Percentiles rank a stretch among this genome's conserved stretches.
These are phyloP conservation scores for Oxytorus armatus DNA, from an alignment of 2,888 invertebrate species.

Conservation along the genomic window DNA sequence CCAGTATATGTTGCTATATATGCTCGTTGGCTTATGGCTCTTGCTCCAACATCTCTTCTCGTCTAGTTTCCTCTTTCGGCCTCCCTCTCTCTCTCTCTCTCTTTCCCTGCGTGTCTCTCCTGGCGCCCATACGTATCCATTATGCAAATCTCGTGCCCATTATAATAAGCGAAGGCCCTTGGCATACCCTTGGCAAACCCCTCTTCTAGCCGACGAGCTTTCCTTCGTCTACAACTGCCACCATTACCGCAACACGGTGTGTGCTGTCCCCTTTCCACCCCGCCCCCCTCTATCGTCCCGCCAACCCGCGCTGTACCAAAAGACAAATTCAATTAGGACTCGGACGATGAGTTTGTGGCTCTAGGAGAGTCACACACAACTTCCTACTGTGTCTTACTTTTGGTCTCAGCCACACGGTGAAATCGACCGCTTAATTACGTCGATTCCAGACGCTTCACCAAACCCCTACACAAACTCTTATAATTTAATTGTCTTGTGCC, in stretches of 20 bases:
- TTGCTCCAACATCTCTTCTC: conserved; percentile 34
- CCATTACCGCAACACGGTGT: conserved; percentile 81
- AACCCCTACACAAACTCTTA: not conserved
- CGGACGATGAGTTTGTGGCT: conserved; percentile 78
- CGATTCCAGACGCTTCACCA: conserved; percentile 33
- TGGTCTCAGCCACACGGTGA: conserved; percentile 15
- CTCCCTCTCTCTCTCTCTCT: conserved; percentile 33
- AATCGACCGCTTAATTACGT: conserved; percentile 54
- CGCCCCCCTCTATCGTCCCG: not conserved
- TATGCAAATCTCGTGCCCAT: conserved; percentile 83
- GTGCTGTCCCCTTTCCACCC: conserved; percentile 49
- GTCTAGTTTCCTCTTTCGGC: conserved; percentile 48
- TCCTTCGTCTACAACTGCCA: conserved; percentile 79
- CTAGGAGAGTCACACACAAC: conserved; percentile 46
- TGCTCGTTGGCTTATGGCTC: conserved; percentile 59
- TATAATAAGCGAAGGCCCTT: conserved; percentile 83
- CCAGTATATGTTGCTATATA: conserved; percentile 50
- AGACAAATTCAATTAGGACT: conserved; percentile 82
- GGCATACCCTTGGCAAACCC: conserved; percentile 77
- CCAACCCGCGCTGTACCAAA: conserved; percentile 71
- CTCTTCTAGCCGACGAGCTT: conserved; percentile 32
- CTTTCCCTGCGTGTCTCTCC: conserved; percentile 67
- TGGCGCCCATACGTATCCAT: conserved; percentile 83
- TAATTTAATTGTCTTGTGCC: not conserved
- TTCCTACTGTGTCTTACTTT: conserved; percentile 17